Base-by-base conservation (phyloP, 2,797 vertebrate genomes). In the Syncerus caffer region DNA sequence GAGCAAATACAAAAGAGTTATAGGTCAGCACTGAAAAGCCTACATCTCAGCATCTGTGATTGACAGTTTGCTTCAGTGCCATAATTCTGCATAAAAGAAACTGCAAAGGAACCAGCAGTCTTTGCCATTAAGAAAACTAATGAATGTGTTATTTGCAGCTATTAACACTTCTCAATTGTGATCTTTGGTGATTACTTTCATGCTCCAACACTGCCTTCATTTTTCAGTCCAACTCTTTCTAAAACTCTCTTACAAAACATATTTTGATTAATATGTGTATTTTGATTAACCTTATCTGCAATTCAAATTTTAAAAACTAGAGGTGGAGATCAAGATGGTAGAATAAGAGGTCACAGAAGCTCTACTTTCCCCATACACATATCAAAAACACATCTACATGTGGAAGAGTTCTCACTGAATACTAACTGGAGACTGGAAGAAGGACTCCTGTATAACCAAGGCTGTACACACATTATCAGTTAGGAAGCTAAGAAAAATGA, bases 91-190 rank as follows among this genome's bases (percentile, higher is more conserved):
- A 34, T 74, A 67, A 93, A 85, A 87, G 51, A 91, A 96, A 45
- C 38, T 55, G 13, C 55, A 85, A 62, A 91, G 89, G 50, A 95
- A 10, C 25, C 86, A 34, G 58, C 47, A 34, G 60, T 15, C 50
- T 58, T 21, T 42, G 31, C 50, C 96, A 93, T 55, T 85, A 91
- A 93, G 71, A 94, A 93, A 47, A 45, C 79, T 82, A n/a, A 21
- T 16, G 29, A 91, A 83, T 71, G 47, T 94, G 79, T 82, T 83
- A 58, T 90, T 84, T 90, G 84, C n/a, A 93, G 51, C 87, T 84
- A 90, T 97, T 94, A 94, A 96, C 42, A 86, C 86, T 45, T 93
- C 82, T 79, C 62, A 45, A 0, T 47, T 95, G 25, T 86, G 92
- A 90, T 58, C 57, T 94, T 95, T 86, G 82, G 31, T 90, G 90